A percentile compares a stretch with the other conserved stretches of the same genome.
Conservation (phyloP, 2,888 invertebrate genomes). For the Ceramica pisi region DNA sequence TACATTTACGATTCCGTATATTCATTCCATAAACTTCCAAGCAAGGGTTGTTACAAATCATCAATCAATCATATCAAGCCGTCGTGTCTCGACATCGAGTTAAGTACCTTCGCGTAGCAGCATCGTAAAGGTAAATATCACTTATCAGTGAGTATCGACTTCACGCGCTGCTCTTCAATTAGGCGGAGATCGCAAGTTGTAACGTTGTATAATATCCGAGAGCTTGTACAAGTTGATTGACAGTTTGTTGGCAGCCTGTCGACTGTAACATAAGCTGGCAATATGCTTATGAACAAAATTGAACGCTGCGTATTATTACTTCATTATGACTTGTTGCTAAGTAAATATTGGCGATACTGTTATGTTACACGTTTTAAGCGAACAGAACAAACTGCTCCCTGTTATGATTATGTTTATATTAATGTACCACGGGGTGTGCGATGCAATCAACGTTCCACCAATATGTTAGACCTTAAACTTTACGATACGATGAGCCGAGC, state of each 20-base stretch:
- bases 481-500: slow-evolving; percentile 14
- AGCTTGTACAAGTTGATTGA: slow-evolving; percentile 60
- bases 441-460: slow-evolving; percentile 9
- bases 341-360: slow-evolving; percentile 62
- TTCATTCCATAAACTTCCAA: slow-evolving; percentile 13
- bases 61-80: slow-evolving; percentile 59
- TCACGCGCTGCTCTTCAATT: slow-evolving; percentile 49
- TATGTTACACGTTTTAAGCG: slow-evolving; percentile 45
- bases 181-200: slow-evolving; percentile 47
- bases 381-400: slow-evolving; percentile 20
- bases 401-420: slow-evolving; percentile 37
- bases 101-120: slow-evolving; percentile 40
- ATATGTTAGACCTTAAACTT: slow-evolving; percentile 16
- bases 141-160: slow-evolving; percentile 42
- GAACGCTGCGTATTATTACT: slow-evolving; percentile 59
- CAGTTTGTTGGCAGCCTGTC: slow-evolving; percentile 54
- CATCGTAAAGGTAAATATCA: slow-evolving; percentile 53
- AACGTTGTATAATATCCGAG: slow-evolving; percentile 36
- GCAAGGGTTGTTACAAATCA: slow-evolving; percentile 16
- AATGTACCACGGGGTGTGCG: slow-evolving; percentile 20
- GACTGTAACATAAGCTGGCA: slow-evolving; percentile 49
- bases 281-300: slow-evolving; percentile 64
- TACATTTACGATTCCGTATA: slow-evolving; percentile 1
- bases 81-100: slow-evolving; percentile 29
- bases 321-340: slow-evolving; percentile 68